Evolutionary conservation across 2,113 vertebrate genomes (phyloP), one percentile per base, ranked within the genome.

Genomic region (Neotoma lepida): DNA sequence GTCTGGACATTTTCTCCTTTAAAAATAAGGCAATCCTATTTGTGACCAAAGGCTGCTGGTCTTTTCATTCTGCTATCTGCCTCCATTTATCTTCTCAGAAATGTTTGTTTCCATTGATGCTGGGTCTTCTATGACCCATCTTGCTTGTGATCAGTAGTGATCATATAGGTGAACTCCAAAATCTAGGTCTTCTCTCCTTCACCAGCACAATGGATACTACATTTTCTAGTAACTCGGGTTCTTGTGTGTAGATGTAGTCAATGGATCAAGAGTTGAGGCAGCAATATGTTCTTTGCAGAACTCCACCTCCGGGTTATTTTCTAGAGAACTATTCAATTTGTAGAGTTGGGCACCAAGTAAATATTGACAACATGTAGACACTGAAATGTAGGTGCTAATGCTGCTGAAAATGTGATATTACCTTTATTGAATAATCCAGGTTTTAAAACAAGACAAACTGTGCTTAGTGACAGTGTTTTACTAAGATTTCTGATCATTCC

Each of bases 401-500:
- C 68, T 92, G 30, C 77, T 51, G 71, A 22, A 20, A 49, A 28
- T 54, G 33, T 80, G 49, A 39, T 49, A 44, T 86, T 68, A 39
- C 39, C 28, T 74, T 44, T 6, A 10, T 24, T 80, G 41, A 81
- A 14, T 80, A 71, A 41, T 86, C 2, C 15, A 71, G 10, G 1
- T 56, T 64, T 5, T 33, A 64, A 35, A 35, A 68, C 17, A 26
- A 39, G 12, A 58, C n/a, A 86, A 80, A 0, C 1, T 92, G 10
- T 30, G 35, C 15, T 58, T 7, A 9, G 2, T 61, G 26, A 76
- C 15, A 84, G 35, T 70, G 73, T 89, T 90, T 95, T 73, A 74
- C 89, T 93, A 81, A 81, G 22, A 28, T 87, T 82, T 94, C 71
- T 85, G 30, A 56, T 92, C 68, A 78, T 94, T 56, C 10, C 63